phyloP scores from a whole-genome alignment of 2,113 vertebrate species.

The Scopus umbretta region DNA sequence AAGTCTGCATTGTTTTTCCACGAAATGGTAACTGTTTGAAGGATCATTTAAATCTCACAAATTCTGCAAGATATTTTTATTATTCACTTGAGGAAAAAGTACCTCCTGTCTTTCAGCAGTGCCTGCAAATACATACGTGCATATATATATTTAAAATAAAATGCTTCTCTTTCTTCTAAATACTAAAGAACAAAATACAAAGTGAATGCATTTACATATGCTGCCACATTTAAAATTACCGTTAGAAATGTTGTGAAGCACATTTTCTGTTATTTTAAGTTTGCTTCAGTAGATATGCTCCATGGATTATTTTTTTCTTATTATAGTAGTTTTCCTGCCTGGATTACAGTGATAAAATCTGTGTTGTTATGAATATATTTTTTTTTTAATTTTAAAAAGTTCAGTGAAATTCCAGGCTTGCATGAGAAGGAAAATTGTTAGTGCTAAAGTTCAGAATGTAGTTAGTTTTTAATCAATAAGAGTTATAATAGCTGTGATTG shows the following conservation, averaged over 20 bases:
- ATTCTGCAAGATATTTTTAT: background rate
- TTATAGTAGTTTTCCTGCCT: background rate
- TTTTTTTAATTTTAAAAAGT: background rate
- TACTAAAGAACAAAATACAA: background rate
- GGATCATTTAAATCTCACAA: constrained; percentile 9
- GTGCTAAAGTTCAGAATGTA: background rate
- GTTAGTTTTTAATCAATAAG: background rate
- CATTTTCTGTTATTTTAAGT: background rate
- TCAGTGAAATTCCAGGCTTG: background rate
- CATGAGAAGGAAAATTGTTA: background rate
- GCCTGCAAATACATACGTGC: background rate
- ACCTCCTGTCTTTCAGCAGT: background rate
- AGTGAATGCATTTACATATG: background rate
- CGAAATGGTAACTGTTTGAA: constrained; percentile 30
- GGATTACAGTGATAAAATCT: background rate
- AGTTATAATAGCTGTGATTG: background rate
- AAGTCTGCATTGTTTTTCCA: background rate
- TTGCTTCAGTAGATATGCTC: background rate
- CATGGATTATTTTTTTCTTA: background rate
- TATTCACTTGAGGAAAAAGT: background rate
- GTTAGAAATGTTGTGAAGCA: background rate
- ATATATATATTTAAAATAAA: background rate
- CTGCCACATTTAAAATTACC: background rate
- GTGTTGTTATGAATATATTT: background rate
- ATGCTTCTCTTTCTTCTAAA: background rate